Percentiles rank a stretch among this genome's conserved stretches.
These are phyloP conservation scores for Prionailurus bengalensis DNA, from an alignment of 2,113 vertebrate species.

Conservation along the genomic window DNA sequence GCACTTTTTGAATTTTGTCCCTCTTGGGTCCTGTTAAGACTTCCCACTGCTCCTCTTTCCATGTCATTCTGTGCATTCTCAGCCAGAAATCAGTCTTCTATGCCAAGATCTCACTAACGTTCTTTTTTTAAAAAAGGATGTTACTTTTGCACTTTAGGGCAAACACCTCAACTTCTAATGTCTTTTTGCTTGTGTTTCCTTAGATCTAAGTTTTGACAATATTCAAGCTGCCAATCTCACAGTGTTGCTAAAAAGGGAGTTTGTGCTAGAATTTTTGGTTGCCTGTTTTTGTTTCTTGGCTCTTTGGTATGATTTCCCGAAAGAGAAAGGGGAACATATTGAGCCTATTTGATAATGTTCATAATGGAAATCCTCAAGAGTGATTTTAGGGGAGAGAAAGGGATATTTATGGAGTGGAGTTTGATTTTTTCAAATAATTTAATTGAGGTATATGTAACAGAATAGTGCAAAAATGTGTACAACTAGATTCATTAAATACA, in stretches of 20 bases:
- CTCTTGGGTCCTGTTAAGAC: neutral
- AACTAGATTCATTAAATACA: neutral
- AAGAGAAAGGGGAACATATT: neutral
- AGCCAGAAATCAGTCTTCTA: neutral
- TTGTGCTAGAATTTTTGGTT: neutral
- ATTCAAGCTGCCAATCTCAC: neutral
- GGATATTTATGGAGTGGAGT: neutral
- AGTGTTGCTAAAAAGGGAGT: neutral
- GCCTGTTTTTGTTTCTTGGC: neutral
- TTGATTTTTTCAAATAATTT: neutral
- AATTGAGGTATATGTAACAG: neutral
- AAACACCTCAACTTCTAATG: neutral
- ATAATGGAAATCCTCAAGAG: neutral
- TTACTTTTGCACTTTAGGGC: neutral
- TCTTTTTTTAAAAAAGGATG: neutral
- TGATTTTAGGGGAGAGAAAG: neutral
- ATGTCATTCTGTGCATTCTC: neutral
- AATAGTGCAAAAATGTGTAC: neutral
- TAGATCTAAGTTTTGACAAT: neutral
- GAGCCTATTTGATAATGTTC: neutral
- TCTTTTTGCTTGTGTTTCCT: neutral
- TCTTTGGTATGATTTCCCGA: neutral
- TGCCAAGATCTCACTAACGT: neutral
- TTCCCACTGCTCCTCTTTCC: neutral
- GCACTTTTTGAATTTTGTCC: neutral